Evolutionary conservation across 1,140 invertebrate genomes (phyloP), one percentile per base, ranked within the genome.

Genomic region (Laodelphax striatellus): DNA sequence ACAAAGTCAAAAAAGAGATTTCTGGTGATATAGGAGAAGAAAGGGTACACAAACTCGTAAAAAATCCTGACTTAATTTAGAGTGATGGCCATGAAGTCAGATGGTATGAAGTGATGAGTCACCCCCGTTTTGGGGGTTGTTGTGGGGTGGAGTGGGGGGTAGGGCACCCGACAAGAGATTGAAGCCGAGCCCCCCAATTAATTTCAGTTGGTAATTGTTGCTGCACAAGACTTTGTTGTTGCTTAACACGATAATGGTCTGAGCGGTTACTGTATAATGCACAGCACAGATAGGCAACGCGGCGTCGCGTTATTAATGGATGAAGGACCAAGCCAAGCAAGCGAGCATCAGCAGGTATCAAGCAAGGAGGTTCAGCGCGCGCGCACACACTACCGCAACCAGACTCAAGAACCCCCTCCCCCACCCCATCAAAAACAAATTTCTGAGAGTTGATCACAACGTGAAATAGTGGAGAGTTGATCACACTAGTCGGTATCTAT

Each of bases 231-330:
- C 46, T 50, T 50, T 50, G 46, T 50, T 50, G 46, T 50, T 50
- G 46, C 46, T 50, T 19, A 50, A 50, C 46, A 50, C 21, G 46
- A 50, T 50, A 50, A 50, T 50, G 46, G 46, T 50, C 46, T 50
- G 21, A 50, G 46, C 46, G 46, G 46, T 9, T 50, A 22, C 34
- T 50, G 21, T 22, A 50, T 50, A 50, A 50, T 50, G 46, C 46
- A 50, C 24, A 17, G 24, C 24, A 28, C 24, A 38, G 34, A 38
- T 9, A 31, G 28, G 28, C 28, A 5, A 38, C 34, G 34, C 34
- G 34, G 34, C 8, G 34, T 38, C 34, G 46, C 46, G 46, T 50
- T 50, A 50, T 50, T 50, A 50, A 50, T 50, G 21, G 46, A 50
- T 50, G 46, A 14, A 17, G 5, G 16, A 22, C 16, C 46, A 19